Conservation (phyloP, 2,888 invertebrate genomes). For the Tenthredo notha region DNA sequence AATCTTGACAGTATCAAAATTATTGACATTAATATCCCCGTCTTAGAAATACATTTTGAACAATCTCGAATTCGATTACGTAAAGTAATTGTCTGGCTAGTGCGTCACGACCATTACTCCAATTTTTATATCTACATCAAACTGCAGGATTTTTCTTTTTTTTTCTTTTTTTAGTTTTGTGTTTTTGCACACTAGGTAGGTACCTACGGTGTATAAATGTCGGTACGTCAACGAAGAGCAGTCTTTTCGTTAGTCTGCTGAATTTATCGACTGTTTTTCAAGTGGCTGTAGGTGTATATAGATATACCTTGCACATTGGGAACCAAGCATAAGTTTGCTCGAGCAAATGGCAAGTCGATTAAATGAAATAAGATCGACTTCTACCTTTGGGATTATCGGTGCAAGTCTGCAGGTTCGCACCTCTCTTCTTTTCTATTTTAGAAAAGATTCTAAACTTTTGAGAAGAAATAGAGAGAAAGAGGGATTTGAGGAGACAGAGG, state of each 20-base stretch:
- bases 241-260: slow-evolving; percentile 16
- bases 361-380: slow-evolving; percentile 9
- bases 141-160: not conserved
- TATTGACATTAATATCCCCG: not conserved
- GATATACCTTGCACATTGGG: not conserved
- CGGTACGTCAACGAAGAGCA: not conserved
- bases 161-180: not conserved
- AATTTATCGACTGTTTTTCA: slow-evolving; percentile 47
- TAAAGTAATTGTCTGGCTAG: not conserved
- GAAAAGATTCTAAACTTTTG: not conserved
- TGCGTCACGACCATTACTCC: not conserved
- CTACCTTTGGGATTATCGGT: not conserved
- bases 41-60: not conserved
- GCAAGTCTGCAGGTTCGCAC: not conserved
- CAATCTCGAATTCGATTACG: not conserved
- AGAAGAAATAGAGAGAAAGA: not conserved
- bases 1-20: not conserved
- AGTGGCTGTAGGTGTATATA: not conserved
- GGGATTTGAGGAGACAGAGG: not conserved
- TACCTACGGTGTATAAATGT: slow-evolving; percentile 39
- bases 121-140: not conserved
- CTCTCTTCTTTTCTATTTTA: not conserved
- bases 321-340: slow-evolving; percentile 5
- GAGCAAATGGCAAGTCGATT: slow-evolving; percentile 19
- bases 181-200: not conserved